Conservation (phyloP, 2,888 invertebrate species). For the Dione juno region DNA sequence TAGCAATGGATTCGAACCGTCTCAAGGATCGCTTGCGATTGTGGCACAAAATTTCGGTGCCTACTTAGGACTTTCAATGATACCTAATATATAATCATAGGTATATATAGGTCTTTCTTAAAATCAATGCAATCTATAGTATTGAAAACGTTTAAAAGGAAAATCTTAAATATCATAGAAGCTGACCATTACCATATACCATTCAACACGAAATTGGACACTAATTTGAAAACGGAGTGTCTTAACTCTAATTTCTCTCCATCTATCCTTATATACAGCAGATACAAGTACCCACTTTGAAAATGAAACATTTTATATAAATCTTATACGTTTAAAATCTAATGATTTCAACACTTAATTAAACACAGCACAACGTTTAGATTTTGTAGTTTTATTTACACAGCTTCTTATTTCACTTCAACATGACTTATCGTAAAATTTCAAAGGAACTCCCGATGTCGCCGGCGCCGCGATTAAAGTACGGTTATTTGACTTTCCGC, state of each 20-base stretch:
- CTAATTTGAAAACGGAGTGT: too few species aligned
- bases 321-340: neutral
- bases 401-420: conserved; percentile 23
- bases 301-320: neutral
- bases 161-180: too few species aligned
- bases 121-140: too few species aligned
- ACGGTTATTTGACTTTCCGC: conserved; percentile 34
- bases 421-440: conserved; percentile 27
- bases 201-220: too few species aligned
- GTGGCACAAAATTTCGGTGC: conserved; percentile 48
- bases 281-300: too few species aligned
- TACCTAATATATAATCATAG: neutral
- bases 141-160: too few species aligned
- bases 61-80: conserved; percentile 1
- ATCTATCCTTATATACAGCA: too few species aligned
- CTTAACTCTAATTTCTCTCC: too few species aligned
- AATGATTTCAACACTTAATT: neutral
- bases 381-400: conserved; percentile 11
- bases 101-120: neutral
- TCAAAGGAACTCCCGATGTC: conserved; percentile 31
- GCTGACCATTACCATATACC: too few species aligned
- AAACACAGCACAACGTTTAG: neutral
- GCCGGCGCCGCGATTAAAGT: conserved; percentile 32
- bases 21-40: conserved; percentile 54
- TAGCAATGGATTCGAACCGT: conserved; percentile 58